A percentile compares a stretch with the other conserved stretches of the same genome.
These are phyloP conservation scores for Rhincodon typus DNA, from an alignment of 2,797 vertebrate species.

Conservation along the genomic window DNA sequence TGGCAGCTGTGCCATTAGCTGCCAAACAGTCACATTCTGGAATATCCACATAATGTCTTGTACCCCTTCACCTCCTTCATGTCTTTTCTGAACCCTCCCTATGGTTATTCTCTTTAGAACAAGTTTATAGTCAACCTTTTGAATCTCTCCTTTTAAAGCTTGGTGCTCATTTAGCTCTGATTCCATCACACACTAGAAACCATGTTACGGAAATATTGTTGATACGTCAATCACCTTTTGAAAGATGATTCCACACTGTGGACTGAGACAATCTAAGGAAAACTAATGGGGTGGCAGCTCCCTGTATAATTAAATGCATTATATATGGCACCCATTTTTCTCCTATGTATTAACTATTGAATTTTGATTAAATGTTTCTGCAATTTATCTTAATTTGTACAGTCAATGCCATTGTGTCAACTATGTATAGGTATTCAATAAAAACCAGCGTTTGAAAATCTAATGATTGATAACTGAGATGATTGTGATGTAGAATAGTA, in stretches of 20 bases:
- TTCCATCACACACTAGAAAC: not conserved
- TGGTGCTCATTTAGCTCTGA: too few species aligned
- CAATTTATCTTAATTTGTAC: not conserved
- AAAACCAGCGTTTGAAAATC: not conserved
- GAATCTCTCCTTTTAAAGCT: not conserved
- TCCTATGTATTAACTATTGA: not conserved
- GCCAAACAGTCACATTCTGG: not conserved
- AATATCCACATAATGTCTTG: not conserved
- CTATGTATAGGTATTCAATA: not conserved
- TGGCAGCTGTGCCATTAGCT: not conserved
- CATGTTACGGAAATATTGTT: not conserved
- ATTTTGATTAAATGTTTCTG: not conserved
- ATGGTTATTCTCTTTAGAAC: not conserved
- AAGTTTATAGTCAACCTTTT: not conserved
- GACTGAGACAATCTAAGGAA: not conserved
- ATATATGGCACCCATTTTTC: not conserved
- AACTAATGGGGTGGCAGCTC: not conserved
- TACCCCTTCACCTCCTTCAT: too few species aligned
- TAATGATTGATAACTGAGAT: conserved; percentile 8
- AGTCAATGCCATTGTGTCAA: not conserved
- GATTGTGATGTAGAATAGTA: not conserved
- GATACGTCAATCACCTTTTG: not conserved
- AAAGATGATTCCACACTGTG: not conserved
- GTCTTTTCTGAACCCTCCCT: not conserved
- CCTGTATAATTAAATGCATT: not conserved